These are phyloP conservation scores for Microctenopoma lineatum DNA, from an alignment of 2,797 vertebrate genomes.

Conservation along the genomic window DNA sequence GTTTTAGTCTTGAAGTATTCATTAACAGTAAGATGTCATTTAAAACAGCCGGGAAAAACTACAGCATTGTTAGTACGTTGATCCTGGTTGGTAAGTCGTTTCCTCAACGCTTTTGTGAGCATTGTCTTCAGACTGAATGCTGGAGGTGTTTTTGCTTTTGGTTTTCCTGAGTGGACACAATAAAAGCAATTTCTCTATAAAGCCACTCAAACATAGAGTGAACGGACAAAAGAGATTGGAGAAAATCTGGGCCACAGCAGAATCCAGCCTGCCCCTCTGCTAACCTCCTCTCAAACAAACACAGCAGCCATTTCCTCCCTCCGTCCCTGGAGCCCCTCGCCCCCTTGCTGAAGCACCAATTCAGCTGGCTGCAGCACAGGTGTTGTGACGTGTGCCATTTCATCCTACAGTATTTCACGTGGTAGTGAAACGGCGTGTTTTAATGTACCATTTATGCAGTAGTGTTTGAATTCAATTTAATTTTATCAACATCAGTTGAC, in stretches of 20 bases:
- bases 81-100: conserved; percentile 71
- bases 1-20: conserved; percentile 57
- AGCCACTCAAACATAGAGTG: conserved; percentile 77
- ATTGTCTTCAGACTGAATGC: conserved; percentile 72
- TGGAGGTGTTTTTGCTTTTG: conserved; percentile 75
- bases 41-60: conserved; percentile 55
- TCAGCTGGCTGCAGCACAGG: conserved; percentile 68
- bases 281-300: conserved; percentile 78
- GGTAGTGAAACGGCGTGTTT: conserved; percentile 33
- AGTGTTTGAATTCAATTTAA: not conserved
- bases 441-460: conserved; percentile 6
- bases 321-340: conserved; percentile 67
- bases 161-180: conserved; percentile 78
- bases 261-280: conserved; percentile 76
- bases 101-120: conserved; percentile 73
- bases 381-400: conserved; percentile 67
- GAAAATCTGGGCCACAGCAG: conserved; percentile 79
- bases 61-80: conserved; percentile 49
- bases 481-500: too few relatives aligned
- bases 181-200: conserved; percentile 81
- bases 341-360: conserved; percentile 62
- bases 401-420: conserved; percentile 41
- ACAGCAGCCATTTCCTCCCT: conserved; percentile 76
- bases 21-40: conserved; percentile 67
- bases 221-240: conserved; percentile 79